Percentiles rank a stretch among this genome's conserved stretches.
phyloP scores from a whole-genome alignment of 2,888 invertebrate species.

The Nezara viridula region DNA sequence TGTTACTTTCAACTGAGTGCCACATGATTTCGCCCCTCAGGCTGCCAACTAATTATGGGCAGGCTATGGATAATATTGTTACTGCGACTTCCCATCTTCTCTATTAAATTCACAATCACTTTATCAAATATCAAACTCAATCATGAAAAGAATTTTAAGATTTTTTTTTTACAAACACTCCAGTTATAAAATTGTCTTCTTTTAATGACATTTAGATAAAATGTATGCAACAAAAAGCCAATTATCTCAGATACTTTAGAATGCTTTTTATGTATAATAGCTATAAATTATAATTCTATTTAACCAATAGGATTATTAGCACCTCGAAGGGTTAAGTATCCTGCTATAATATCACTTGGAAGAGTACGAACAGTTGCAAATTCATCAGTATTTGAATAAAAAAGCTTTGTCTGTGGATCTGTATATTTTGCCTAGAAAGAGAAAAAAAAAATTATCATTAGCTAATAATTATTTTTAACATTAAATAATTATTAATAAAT shows the following conservation, averaged over 20 bases:
- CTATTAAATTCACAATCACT: not conserved
- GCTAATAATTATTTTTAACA: not conserved
- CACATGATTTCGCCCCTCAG: too few species aligned
- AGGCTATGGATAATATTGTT: too few species aligned
- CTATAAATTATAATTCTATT: constrained; percentile 64
- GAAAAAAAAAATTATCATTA: not conserved
- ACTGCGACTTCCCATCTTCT: too few species aligned
- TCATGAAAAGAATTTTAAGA: not conserved
- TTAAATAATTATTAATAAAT: too few species aligned
- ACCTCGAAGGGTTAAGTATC: constrained; percentile 88
- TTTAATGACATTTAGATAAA: not conserved
- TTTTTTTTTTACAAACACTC: not conserved
- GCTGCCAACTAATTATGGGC: too few species aligned
- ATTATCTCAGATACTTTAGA: constrained; percentile 17
- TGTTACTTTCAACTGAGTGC: too few species aligned
- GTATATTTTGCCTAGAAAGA: constrained; percentile 81
- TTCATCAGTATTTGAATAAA: constrained; percentile 89
- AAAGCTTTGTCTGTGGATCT: constrained; percentile 90
- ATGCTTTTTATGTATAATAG: not conserved
- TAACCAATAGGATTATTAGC: constrained; percentile 83
- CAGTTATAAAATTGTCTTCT: not conserved
- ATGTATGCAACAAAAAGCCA: not conserved
- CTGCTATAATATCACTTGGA: constrained; percentile 93
- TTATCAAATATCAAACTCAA: not conserved
- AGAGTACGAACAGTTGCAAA: constrained; percentile 87